phyloP scores from a whole-genome alignment of 2,888 invertebrate species.

The Vannuccia rotundouncinata region DNA sequence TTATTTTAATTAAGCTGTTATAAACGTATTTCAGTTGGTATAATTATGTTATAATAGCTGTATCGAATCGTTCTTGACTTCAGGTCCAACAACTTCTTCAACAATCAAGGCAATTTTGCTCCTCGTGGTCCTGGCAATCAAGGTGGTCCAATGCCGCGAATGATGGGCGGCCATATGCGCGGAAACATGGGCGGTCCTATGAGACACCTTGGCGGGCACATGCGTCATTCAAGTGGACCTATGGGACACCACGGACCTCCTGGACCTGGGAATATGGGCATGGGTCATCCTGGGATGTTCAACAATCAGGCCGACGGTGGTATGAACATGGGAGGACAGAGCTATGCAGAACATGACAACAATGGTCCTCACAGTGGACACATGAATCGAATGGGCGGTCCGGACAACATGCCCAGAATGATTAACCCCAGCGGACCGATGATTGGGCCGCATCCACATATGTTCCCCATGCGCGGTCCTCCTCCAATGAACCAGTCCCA shows the following conservation, averaged over 20 bases:
- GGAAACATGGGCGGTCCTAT: constrained; percentile 2
- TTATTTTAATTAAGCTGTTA: too few species aligned
- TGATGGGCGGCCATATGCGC: background rate
- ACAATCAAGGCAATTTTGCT: background rate
- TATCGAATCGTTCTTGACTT: too few species aligned
- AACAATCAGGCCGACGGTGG: background rate
- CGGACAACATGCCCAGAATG: background rate
- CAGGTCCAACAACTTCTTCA: background rate
- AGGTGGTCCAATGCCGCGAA: background rate
- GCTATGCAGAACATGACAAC: background rate
- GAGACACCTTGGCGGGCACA: background rate
- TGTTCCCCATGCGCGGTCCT: constrained; percentile 6
- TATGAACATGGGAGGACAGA: background rate
- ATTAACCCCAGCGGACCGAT: background rate
- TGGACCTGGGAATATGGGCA: background rate
- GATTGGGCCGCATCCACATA: background rate
- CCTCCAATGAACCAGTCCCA: background rate
- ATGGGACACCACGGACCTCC: too few species aligned
- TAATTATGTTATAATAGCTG: too few species aligned
- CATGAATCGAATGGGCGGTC: background rate
- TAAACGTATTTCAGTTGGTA: too few species aligned
- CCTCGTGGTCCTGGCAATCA: background rate
- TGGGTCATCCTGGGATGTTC: background rate
- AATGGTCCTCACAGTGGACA: background rate
- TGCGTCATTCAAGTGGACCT: background rate